Conservation (phyloP, 2,113 vertebrate species). For the Scomber scombrus region DNA sequence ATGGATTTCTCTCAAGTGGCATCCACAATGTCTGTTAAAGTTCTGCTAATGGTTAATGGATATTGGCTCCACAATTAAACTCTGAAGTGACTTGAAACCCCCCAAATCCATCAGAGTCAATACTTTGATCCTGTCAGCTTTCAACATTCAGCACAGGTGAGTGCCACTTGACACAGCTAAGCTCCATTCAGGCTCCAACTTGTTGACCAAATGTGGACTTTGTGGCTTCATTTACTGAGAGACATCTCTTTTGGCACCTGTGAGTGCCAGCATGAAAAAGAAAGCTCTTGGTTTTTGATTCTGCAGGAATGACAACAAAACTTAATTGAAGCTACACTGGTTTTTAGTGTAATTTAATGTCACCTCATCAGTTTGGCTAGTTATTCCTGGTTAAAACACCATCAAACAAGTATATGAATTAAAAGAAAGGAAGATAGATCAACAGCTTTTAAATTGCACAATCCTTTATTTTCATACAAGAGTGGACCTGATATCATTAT, state of each 20-base stretch:
- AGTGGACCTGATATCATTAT: too few relatives aligned
- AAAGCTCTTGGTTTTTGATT: neutral
- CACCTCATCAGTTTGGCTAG: too few relatives aligned
- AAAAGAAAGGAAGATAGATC: too few relatives aligned
- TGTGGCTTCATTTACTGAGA: neutral
- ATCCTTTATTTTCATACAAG: too few relatives aligned
- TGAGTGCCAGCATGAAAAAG: neutral
- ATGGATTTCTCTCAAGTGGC: neutral
- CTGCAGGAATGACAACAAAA: neutral
- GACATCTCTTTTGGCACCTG: neutral
- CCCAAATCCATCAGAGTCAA: neutral
- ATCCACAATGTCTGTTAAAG: neutral
- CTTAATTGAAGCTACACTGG: too few relatives aligned
- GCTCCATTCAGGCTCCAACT: slow-evolving; percentile 34
- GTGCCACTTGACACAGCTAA: slow-evolving; percentile 52
- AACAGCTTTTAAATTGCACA: too few relatives aligned
- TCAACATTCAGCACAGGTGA: slow-evolving; percentile 49
- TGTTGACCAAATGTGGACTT: slow-evolving; percentile 3
- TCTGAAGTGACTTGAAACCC: neutral
- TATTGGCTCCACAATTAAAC: slow-evolving; percentile 7
- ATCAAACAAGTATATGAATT: too few relatives aligned
- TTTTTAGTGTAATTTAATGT: too few relatives aligned
- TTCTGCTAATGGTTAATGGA: neutral
- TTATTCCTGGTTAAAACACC: too few relatives aligned
- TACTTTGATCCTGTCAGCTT: slow-evolving; percentile 23